phyloP scores from a whole-genome alignment of 2,888 invertebrate genomes.

The Xestia rhomboidea region DNA sequence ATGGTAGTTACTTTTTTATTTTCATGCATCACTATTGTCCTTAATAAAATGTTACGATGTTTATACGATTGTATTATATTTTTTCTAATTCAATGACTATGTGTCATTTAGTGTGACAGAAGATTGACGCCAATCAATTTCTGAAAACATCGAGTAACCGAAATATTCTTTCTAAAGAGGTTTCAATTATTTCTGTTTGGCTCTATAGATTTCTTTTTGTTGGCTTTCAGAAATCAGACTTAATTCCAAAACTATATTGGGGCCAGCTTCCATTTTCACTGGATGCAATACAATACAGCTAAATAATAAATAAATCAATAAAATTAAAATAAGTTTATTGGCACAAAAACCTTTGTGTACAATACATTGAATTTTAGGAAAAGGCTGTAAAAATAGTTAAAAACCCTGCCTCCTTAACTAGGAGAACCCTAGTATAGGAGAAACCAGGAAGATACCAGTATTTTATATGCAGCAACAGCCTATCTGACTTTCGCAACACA shows the following conservation, averaged over 20 bases:
- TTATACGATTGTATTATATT: background rate
- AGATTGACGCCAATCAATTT: conserved; percentile 1
- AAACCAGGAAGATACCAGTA: no score
- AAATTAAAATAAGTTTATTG: no score
- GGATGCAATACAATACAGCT: background rate
- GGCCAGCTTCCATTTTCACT: background rate
- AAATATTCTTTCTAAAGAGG: background rate
- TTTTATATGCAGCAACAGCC: background rate
- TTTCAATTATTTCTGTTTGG: background rate
- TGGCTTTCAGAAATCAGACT: background rate
- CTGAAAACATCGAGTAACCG: background rate
- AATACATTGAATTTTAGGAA: no score
- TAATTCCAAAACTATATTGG: background rate
- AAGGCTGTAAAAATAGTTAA: no score
- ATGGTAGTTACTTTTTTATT: conserved; percentile 10
- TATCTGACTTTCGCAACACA: background rate
- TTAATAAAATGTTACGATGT: conserved; percentile 4
- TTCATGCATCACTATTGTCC: conserved; percentile 8
- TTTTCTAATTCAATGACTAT: background rate
- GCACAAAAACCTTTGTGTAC: no score
- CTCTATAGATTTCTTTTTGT: background rate
- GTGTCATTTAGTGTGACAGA: conserved; percentile 16
- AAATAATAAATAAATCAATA: background rate
- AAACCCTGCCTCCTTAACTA: no score
- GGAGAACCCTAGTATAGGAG: no score